Evolutionary conservation across 1,140 invertebrate genomes (phyloP).

Genomic region (Uloborus diversus): DNA sequence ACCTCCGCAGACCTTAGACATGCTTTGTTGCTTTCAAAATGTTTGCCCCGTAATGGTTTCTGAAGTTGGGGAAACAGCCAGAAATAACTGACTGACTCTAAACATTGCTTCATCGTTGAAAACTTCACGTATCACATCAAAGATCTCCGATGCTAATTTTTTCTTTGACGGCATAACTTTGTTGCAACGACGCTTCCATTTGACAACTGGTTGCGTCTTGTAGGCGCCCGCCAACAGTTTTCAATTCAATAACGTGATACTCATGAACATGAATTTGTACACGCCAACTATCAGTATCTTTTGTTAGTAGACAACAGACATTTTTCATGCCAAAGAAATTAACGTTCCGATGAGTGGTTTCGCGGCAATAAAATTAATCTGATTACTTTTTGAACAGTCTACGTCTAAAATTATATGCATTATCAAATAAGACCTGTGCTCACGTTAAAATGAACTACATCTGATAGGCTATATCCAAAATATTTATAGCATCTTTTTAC

Average conservation of each 20-base stretch:
- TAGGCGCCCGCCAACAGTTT: constrained; percentile 1
- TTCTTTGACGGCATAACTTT: constrained; percentile 4
- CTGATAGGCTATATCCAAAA: no score
- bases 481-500: no score
- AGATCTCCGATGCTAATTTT: constrained; percentile 10
- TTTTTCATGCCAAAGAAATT: constrained; percentile 10
- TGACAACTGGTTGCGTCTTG: neutral
- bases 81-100: neutral
- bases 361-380: constrained; percentile 10
- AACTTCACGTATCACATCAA: neutral
- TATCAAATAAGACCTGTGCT: no score
- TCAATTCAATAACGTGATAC: constrained; percentile 11
- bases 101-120: neutral
- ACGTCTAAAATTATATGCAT: no score
- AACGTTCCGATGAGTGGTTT: neutral
- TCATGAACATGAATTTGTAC: constrained; percentile 7
- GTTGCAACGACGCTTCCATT: constrained; percentile 5
- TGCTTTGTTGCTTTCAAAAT: no score
- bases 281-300: neutral
- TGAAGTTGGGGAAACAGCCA: neutral
- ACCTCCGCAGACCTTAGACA: neutral
- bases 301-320: constrained; percentile 9
- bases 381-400: no score
- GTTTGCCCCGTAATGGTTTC: neutral
- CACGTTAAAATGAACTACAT: no score